Conservation (phyloP, 2,113 vertebrate genomes). For the Archocentrus centrarchus region DNA sequence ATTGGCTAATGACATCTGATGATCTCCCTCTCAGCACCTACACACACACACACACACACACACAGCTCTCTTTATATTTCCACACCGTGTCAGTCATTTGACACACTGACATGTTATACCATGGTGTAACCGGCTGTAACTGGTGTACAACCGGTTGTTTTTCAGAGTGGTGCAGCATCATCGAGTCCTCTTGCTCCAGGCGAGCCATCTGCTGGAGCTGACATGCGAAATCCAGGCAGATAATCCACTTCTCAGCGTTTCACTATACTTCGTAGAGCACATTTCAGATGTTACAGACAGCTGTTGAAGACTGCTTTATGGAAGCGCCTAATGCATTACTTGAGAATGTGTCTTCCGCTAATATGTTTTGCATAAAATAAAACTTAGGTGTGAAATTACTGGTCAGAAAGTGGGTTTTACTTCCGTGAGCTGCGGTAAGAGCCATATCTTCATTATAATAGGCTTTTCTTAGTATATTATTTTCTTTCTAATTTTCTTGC, state of each 20-base stretch:
- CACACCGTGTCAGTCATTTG: not conserved
- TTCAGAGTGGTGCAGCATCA: slow-evolving; percentile 41
- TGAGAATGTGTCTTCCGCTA: not conserved
- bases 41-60: slow-evolving; percentile 9
- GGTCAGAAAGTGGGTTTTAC: not conserved
- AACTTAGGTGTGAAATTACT: not conserved
- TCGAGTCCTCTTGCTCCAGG: slow-evolving; percentile 49
- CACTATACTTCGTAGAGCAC: not conserved
- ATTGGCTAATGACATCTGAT: slow-evolving; percentile 39
- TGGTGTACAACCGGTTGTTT: slow-evolving; percentile 46
- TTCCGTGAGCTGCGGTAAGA: not conserved
- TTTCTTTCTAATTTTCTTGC: not conserved
- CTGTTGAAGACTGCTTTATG: not conserved
- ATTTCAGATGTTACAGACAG: slow-evolving; percentile 28
- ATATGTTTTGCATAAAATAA: not conserved
- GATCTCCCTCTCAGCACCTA: slow-evolving; percentile 16
- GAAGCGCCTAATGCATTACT: not conserved
- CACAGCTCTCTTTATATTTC: not conserved
- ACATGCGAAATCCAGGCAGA: slow-evolving; percentile 55
- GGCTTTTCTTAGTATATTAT: not conserved
- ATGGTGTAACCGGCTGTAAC: slow-evolving; percentile 48
- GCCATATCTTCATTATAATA: not conserved
- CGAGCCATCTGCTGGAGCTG: slow-evolving; percentile 63
- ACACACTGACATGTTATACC: slow-evolving; percentile 9
- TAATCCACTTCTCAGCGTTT: slow-evolving; percentile 35